These are phyloP conservation scores for Menidia menidia DNA, from an alignment of 2,797 vertebrate genomes.

Conservation along the genomic window DNA sequence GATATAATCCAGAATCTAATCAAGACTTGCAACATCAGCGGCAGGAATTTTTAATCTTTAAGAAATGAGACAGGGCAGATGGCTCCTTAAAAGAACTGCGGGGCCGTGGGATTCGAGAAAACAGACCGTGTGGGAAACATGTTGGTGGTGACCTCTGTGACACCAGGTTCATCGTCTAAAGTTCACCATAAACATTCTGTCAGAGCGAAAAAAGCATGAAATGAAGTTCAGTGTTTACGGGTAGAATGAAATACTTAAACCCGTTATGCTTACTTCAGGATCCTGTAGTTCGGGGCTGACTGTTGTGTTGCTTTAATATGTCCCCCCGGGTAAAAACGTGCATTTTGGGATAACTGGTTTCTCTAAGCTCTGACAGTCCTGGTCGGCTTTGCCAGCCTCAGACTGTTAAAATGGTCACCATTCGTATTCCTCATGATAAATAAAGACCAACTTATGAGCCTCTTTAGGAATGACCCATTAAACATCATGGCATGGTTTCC, in stretches of 20 bases:
- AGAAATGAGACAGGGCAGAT: slow-evolving; percentile 62
- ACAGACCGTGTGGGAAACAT: neutral
- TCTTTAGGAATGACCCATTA: no score
- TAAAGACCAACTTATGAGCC: no score
- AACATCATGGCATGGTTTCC: no score
- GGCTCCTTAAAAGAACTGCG: slow-evolving; percentile 50
- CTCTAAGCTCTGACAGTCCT: no score
- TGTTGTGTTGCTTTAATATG: no score
- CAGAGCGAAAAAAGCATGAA: slow-evolving; percentile 18
- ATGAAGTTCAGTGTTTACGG: neutral
- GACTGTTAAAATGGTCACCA: no score
- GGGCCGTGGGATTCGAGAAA: slow-evolving; percentile 28
- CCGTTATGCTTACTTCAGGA: no score
- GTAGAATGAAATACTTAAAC: neutral
- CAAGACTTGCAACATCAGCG: slow-evolving; percentile 61
- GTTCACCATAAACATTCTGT: neutral
- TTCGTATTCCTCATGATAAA: no score
- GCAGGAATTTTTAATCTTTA: slow-evolving; percentile 66
- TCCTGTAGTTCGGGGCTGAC: no score
- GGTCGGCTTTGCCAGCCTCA: no score
- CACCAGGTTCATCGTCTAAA: neutral
- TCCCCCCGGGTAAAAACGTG: no score
- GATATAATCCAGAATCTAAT: slow-evolving; percentile 79
- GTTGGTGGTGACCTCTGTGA: slow-evolving; percentile 2
- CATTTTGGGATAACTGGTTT: no score